These are phyloP conservation scores for Numida meleagris DNA, from an alignment of 2,113 vertebrate genomes.

Conservation along the genomic window DNA sequence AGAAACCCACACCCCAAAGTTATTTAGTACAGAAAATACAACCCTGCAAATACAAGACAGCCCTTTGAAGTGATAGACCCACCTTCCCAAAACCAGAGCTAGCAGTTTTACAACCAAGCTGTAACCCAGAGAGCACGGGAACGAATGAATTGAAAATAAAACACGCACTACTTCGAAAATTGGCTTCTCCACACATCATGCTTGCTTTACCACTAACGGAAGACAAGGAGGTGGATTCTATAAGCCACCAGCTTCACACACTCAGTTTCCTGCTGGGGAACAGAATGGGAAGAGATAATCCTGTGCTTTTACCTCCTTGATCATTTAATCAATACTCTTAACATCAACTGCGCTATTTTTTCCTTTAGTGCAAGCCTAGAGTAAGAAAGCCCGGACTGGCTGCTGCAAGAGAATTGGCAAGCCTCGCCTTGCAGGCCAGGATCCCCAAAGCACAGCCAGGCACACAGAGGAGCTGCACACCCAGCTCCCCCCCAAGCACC, in stretches of 20 bases:
- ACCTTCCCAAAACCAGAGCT: conserved; percentile 1
- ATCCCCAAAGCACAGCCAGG: neutral
- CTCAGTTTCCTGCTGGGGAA: neutral
- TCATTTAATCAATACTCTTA: neutral
- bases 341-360: neutral
- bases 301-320: neutral
- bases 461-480: too few relatives aligned
- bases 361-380: neutral
- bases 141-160: neutral
- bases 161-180: neutral
- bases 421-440: neutral
- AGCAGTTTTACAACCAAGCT: neutral
- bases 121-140: conserved; percentile 31
- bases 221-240: neutral
- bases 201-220: neutral
- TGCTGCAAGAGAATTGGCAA: neutral
- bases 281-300: neutral
- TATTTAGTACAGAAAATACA: neutral
- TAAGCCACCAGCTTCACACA: neutral
- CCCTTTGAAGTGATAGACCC: neutral
- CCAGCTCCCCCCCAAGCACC: neutral
- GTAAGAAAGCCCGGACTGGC: neutral
- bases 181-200: neutral
- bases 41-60: neutral
- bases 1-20: neutral